Evolutionary conservation across 2,888 invertebrate genomes (phyloP).

Genomic region (Apamea sordens): DNA sequence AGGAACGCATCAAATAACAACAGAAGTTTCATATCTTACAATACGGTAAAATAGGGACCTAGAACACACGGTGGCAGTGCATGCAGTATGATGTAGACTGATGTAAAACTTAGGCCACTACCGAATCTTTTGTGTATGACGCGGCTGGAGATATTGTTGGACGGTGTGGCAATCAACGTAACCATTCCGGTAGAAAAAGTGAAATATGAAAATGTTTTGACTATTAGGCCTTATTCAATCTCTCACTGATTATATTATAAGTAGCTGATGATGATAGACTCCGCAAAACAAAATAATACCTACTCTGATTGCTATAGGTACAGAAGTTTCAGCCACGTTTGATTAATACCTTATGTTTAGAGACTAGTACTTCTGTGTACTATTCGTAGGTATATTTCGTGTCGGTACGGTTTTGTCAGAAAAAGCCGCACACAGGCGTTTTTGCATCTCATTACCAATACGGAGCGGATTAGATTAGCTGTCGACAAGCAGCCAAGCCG

Average conservation of each 20-base stretch:
- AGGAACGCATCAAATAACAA: neutral
- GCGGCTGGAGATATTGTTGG: neutral
- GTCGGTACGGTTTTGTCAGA: conserved; percentile 60
- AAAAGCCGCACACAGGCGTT: conserved; percentile 63
- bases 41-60: neutral
- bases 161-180: neutral
- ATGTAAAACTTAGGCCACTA: neutral
- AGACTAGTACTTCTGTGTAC: neutral
- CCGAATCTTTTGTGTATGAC: neutral
- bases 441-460: conserved; percentile 70
- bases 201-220: neutral
- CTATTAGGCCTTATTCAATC: neutral
- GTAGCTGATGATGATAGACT: neutral
- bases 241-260: neutral
- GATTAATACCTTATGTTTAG: neutral
- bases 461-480: conserved; percentile 58
- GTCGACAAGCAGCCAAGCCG: conserved; percentile 29
- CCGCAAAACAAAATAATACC: neutral
- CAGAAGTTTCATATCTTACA: conserved; percentile 35
- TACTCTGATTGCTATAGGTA: neutral
- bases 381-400: neutral
- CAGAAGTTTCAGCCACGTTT: neutral
- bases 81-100: neutral
- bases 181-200: neutral
- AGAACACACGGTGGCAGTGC: neutral